Evolutionary conservation across 2,888 invertebrate species (phyloP).

Genomic region (Nematopogon swammerdamellus): DNA sequence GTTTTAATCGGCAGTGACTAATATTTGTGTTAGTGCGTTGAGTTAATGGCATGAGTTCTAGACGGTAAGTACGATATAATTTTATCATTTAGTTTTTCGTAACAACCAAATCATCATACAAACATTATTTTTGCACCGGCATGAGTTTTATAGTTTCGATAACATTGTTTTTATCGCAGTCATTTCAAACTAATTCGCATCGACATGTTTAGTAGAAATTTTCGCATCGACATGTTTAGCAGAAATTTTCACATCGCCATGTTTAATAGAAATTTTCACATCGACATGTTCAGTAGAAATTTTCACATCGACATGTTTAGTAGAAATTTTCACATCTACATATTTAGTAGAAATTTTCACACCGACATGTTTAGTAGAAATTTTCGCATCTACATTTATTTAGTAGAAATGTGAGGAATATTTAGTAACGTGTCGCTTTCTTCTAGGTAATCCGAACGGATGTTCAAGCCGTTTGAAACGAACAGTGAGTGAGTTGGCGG

Average conservation of each 20-base stretch:
- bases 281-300: no score
- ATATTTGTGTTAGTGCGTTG: neutral
- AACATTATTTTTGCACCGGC: neutral
- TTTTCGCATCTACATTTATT: no score
- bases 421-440: slow-evolving; percentile 45
- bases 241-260: no score
- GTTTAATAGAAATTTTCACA: no score
- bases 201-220: no score
- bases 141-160: neutral
- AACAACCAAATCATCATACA: neutral
- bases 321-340: no score
- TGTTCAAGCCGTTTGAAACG: slow-evolving; percentile 43
- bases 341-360: no score
- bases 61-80: neutral
- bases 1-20: neutral
- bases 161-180: slow-evolving; percentile 1
- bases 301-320: no score
- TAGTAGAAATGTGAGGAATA: slow-evolving; percentile 17
- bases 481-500: slow-evolving; percentile 37
- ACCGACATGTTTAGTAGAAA: no score
- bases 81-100: neutral
- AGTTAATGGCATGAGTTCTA: neutral
- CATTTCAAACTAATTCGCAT: slow-evolving; percentile 1
- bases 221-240: no score
- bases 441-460: slow-evolving; percentile 56